Conservation (phyloP, 2,113 vertebrate species). For the Gobio gobio region DNA sequence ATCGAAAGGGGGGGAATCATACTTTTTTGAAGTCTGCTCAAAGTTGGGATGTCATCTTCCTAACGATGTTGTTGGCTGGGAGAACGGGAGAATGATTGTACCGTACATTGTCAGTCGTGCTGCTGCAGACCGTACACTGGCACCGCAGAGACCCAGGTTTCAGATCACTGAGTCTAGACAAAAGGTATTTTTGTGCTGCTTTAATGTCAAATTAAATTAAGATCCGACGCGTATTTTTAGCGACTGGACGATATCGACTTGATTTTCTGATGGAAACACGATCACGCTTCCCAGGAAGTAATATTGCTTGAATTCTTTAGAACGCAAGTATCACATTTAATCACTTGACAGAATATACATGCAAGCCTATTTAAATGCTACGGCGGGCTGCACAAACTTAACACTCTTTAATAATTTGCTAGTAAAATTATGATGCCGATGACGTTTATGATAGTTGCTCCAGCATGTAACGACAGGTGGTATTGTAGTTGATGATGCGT, state of each 20-base stretch:
- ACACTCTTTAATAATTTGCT: constrained; percentile 45
- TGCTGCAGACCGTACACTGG: constrained; percentile 70
- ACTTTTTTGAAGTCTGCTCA: constrained; percentile 82
- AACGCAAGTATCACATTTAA: constrained; percentile 20
- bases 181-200: constrained; percentile 73
- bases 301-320: constrained; percentile 22
- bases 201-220: constrained; percentile 48
- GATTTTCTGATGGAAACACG: not conserved
- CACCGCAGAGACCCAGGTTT: constrained; percentile 74
- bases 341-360: constrained; percentile 6
- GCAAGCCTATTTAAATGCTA: constrained; percentile 59
- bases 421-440: constrained; percentile 52
- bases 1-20: constrained; percentile 68
- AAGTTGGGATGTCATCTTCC: constrained; percentile 82
- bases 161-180: constrained; percentile 82
- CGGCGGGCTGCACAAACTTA: constrained; percentile 63
- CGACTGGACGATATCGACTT: not conserved
- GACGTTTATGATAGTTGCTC: constrained; percentile 51
- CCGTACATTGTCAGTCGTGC: constrained; percentile 58
- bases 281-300: constrained; percentile 41
- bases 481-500: constrained; percentile 45
- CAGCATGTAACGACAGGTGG: constrained; percentile 60
- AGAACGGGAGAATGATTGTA: constrained; percentile 63
- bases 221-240: not conserved
- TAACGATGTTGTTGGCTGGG: constrained; percentile 74